Percentiles rank a stretch among this genome's conserved stretches.
Conservation (phyloP, 1,140 invertebrate species). For the Zophobas atratus region DNA sequence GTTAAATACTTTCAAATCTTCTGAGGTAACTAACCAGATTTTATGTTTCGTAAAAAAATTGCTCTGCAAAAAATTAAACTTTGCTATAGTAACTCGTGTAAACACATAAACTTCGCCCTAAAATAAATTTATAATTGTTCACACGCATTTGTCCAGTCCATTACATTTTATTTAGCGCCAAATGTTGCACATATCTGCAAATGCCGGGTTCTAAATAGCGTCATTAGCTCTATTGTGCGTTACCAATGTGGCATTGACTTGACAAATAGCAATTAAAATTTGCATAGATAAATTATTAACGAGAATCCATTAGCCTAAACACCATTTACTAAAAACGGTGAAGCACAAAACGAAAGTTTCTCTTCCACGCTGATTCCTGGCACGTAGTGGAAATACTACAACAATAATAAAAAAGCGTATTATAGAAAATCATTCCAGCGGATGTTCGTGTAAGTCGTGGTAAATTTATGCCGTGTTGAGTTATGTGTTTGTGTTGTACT, state of each 20-base stretch:
- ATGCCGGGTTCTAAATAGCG: slow-evolving; percentile 22
- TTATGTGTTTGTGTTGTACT: slow-evolving; percentile 28
- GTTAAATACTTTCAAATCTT: too few species aligned
- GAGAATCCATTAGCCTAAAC: not conserved
- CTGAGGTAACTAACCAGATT: too few species aligned
- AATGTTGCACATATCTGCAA: not conserved
- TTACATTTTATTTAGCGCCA: too few species aligned
- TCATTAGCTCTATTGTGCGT: slow-evolving; percentile 35
- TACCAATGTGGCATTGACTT: slow-evolving; percentile 19
- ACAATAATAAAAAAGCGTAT: too few species aligned
- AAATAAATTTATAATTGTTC: too few species aligned
- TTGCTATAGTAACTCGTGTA: too few species aligned
- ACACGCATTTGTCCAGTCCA: too few species aligned
- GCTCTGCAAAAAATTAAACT: too few species aligned
- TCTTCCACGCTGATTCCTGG: not conserved
- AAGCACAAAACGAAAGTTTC: not conserved
- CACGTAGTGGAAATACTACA: too few species aligned
- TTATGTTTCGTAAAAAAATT: too few species aligned
- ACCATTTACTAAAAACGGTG: not conserved
- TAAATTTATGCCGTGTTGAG: slow-evolving; percentile 44
- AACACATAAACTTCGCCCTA: too few species aligned
- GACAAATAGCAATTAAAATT: slow-evolving; percentile 32
- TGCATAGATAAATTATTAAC: slow-evolving; percentile 30
- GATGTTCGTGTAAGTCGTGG: slow-evolving; percentile 19
- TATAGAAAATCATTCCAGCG: slow-evolving; percentile 6